These are phyloP conservation scores for Coranthus polyacanthus DNA, from an alignment of 2,797 vertebrate genomes.

Conservation along the genomic window DNA sequence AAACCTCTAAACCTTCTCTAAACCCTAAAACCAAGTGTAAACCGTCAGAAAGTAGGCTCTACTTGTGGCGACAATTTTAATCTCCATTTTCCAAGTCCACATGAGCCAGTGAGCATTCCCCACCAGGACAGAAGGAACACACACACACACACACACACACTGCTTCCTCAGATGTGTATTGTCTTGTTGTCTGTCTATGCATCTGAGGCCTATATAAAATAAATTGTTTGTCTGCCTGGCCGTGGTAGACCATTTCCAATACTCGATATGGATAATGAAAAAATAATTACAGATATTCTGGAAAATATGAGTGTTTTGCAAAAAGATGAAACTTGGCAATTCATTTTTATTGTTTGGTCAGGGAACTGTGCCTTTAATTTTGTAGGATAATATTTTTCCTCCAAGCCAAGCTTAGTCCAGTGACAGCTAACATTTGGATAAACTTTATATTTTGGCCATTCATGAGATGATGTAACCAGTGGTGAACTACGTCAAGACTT, in stretches of 20 bases:
- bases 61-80: too few relatives aligned
- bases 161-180: neutral
- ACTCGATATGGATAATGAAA: slow-evolving; percentile 21
- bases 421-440: neutral
- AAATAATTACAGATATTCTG: neutral
- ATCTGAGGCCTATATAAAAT: slow-evolving; percentile 27
- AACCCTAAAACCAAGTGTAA: too few relatives aligned
- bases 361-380: neutral
- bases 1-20: too few relatives aligned
- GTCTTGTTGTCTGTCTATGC: neutral
- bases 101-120: too few relatives aligned
- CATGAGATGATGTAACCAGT: too few relatives aligned
- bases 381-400: neutral
- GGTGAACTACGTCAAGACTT: too few relatives aligned
- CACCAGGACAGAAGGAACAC: too few relatives aligned
- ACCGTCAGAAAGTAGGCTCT: too few relatives aligned
- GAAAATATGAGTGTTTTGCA: neutral
- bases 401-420: too few relatives aligned
- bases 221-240: slow-evolving; percentile 13
- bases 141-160: neutral
- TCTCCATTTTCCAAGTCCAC: too few relatives aligned
- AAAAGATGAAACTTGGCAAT: neutral
- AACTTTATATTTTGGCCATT: too few relatives aligned
- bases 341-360: slow-evolving; percentile 4
- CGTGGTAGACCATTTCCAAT: slow-evolving; percentile 18